Conservation (phyloP, 2,113 vertebrate species). For the Stegastes partitus region DNA sequence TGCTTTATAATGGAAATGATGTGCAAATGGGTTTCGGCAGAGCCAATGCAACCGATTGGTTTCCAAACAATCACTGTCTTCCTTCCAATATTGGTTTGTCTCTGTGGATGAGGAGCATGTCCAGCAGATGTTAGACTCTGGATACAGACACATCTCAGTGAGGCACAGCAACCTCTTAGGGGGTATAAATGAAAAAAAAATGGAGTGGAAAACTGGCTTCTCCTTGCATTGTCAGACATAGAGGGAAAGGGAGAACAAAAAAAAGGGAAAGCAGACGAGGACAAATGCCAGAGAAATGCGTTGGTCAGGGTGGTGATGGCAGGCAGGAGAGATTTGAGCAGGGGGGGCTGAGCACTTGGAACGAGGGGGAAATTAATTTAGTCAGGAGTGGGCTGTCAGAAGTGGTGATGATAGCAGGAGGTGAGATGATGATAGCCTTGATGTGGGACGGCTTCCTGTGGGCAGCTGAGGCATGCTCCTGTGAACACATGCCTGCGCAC, state of each 20-base stretch:
- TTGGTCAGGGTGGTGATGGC: slow-evolving; percentile 68
- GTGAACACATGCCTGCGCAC: slow-evolving; percentile 20
- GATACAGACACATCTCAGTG: slow-evolving; percentile 44
- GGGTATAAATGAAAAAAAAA: slow-evolving; percentile 34
- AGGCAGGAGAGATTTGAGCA: slow-evolving; percentile 42
- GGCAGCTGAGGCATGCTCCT: slow-evolving; percentile 42
- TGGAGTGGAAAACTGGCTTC: slow-evolving; percentile 49
- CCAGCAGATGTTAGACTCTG: slow-evolving; percentile 37
- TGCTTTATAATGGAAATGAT: slow-evolving; percentile 77
- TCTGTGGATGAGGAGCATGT: slow-evolving; percentile 35
- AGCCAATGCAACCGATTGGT: slow-evolving; percentile 55
- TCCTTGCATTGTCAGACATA: slow-evolving; percentile 46
- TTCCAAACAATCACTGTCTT: slow-evolving; percentile 55
- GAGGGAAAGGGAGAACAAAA: slow-evolving; percentile 35
- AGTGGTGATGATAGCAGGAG: slow-evolving; percentile 73
- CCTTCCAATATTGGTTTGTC: slow-evolving; percentile 48
- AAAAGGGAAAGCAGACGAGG: slow-evolving; percentile 12
- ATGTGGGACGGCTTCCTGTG: slow-evolving; percentile 62
- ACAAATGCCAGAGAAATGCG: slow-evolving; percentile 55
- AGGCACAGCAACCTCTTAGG: slow-evolving; percentile 41
- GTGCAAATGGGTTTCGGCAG: slow-evolving; percentile 65
- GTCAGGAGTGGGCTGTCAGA: slow-evolving; percentile 78
- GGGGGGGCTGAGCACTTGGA: slow-evolving; percentile 48
- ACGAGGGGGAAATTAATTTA: slow-evolving; percentile 80
- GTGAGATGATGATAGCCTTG: slow-evolving; percentile 77